Conservation (phyloP, 2,888 invertebrate genomes). For the Rutpela maculata region DNA sequence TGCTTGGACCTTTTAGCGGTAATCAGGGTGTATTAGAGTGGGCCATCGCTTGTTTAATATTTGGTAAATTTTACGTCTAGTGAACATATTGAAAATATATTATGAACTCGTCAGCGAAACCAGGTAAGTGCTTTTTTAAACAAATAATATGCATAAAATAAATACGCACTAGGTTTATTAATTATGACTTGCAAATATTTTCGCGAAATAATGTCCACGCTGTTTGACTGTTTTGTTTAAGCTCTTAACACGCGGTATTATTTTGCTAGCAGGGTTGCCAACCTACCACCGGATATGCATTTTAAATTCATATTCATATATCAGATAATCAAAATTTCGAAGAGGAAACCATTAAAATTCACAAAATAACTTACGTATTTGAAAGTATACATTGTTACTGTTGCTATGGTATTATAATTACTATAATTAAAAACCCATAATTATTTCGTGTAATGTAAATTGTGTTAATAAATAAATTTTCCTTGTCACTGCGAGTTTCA, state of each 20-base stretch:
- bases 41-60: neutral
- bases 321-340: too few species aligned
- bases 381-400: too few species aligned
- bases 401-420: too few species aligned
- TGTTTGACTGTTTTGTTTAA: neutral
- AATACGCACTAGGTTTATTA: neutral
- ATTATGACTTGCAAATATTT: conserved; percentile 27
- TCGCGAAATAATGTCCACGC: neutral
- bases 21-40: neutral
- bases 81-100: neutral
- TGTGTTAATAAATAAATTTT: conserved; percentile 3
- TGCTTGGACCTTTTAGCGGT: conserved; percentile 9
- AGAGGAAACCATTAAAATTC: too few species aligned
- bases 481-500: neutral
- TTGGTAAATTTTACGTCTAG: conserved; percentile 5
- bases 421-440: too few species aligned
- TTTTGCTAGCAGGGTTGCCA: neutral
- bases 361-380: too few species aligned
- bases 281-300: neutral
- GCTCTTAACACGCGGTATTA: neutral
- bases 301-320: neutral
- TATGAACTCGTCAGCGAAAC: conserved; percentile 11
- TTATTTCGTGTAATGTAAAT: neutral
- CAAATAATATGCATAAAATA: neutral
- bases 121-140: conserved; percentile 17